Percentiles rank a stretch among this genome's conserved stretches.
phyloP scores from a whole-genome alignment of 2,888 invertebrate genomes.

The Phrixothrix hirtus region DNA sequence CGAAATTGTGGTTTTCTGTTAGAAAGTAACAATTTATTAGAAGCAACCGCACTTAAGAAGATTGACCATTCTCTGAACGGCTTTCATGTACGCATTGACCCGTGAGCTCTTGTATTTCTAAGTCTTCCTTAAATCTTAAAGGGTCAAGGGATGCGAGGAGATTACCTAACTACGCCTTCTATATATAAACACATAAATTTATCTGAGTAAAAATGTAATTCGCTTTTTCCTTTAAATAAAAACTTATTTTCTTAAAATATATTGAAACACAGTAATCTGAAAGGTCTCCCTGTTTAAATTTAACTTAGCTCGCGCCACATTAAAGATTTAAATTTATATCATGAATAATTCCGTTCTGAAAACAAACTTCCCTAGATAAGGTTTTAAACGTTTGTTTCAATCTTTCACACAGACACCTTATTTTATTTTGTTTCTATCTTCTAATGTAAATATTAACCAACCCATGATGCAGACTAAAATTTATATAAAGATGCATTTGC shows the following conservation, averaged over 20 bases:
- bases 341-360: constrained; percentile 12
- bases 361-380: constrained; percentile 8
- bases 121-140: constrained; percentile 7
- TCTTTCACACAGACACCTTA: too few species aligned
- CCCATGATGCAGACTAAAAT: too few species aligned
- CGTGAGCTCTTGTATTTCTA: constrained; percentile 3
- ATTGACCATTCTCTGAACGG: constrained; percentile 13
- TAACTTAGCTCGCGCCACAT: too few species aligned
- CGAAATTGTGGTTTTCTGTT: constrained; percentile 11
- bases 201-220: not conserved
- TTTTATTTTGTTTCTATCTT: too few species aligned
- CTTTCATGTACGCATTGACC: constrained; percentile 6
- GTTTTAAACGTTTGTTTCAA: constrained; percentile 12
- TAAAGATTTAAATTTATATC: constrained; percentile 13
- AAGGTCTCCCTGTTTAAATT: too few species aligned
- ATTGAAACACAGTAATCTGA: too few species aligned
- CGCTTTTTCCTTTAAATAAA: too few species aligned
- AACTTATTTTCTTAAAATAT: too few species aligned
- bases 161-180: too few species aligned
- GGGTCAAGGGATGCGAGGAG: too few species aligned
- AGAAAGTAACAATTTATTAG: constrained; percentile 19
- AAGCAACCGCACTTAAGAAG: constrained; percentile 15
- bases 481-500: too few species aligned
- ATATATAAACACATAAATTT: constrained; percentile 1
- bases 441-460: too few species aligned